Conservation (phyloP, 1,140 invertebrate genomes). For the Drosophila azteca region DNA sequence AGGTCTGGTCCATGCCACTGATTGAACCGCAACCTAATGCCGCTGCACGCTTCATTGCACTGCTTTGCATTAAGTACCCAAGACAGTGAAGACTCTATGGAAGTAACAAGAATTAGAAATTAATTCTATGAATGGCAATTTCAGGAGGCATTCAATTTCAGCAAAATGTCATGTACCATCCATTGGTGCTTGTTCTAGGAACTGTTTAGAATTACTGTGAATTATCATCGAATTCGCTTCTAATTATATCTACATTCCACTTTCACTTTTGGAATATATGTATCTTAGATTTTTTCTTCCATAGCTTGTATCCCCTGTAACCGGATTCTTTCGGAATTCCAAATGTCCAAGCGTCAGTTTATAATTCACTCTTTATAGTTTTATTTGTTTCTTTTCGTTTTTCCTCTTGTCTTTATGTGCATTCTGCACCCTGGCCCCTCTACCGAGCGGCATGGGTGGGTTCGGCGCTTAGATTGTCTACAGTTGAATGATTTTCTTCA, state of each 20-base stretch:
- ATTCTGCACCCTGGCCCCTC: not conserved
- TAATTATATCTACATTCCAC: too few species aligned
- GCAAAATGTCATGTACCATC: too few species aligned
- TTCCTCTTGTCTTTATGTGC: constrained; percentile 21
- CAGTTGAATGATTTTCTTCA: constrained; percentile 78
- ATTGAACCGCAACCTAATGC: constrained; percentile 63
- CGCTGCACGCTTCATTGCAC: constrained; percentile 64
- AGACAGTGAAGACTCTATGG: constrained; percentile 19
- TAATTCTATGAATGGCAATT: too few species aligned
- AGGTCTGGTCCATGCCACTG: constrained; percentile 70
- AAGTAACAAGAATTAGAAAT: too few species aligned
- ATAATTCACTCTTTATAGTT: constrained; percentile 48
- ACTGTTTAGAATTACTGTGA: too few species aligned
- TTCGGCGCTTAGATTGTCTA: constrained; percentile 59
- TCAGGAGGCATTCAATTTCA: too few species aligned
- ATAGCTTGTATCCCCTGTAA: constrained; percentile 30
- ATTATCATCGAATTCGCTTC: too few species aligned
- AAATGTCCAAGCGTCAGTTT: constrained; percentile 69
- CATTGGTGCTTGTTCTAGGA: too few species aligned
- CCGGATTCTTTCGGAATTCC: constrained; percentile 39
- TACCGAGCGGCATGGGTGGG: constrained; percentile 33
- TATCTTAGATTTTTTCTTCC: not conserved
- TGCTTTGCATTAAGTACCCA: constrained; percentile 42
- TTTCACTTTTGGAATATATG: too few species aligned
- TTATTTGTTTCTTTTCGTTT: constrained; percentile 31